These are phyloP conservation scores for Plebejus melissa DNA, from an alignment of 2,888 invertebrate species.

Conservation along the genomic window DNA sequence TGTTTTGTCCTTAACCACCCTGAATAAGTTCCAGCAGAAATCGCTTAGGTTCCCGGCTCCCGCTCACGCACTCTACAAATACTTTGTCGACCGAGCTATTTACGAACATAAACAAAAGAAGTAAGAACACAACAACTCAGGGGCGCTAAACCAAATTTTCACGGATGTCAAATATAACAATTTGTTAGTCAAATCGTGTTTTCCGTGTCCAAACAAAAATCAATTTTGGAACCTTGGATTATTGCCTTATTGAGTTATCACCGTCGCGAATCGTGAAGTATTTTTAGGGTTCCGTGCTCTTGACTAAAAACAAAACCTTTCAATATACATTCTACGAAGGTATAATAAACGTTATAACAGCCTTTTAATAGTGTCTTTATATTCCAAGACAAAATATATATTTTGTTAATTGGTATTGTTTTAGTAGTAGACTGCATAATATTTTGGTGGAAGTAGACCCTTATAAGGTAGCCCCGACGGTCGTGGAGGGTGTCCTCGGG, in stretches of 20 bases:
- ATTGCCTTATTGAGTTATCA: conserved; percentile 22
- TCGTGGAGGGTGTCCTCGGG: no score
- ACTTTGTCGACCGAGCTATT: background rate
- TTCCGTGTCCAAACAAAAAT: conserved; percentile 20
- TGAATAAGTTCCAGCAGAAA: no score
- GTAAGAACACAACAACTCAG: background rate
- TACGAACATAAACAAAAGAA: background rate
- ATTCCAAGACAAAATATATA: no score
- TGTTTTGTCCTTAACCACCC: no score
- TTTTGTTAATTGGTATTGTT: no score
- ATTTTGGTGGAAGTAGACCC: no score
- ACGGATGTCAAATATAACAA: background rate
- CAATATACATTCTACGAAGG: background rate
- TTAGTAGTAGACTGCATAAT: no score
- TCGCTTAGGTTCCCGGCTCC: no score
- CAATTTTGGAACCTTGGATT: conserved; percentile 42
- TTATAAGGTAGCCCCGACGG: no score
- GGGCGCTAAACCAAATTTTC: background rate
- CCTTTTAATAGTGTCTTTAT: no score
- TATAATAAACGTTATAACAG: background rate
- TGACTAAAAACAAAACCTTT: background rate
- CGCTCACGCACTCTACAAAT: background rate
- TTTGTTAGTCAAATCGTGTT: background rate
- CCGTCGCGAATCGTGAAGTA: conserved; percentile 18
- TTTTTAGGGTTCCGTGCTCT: background rate